These are phyloP conservation scores for Psittacula derbiana DNA, from an alignment of 2,797 vertebrate species.

Conservation along the genomic window DNA sequence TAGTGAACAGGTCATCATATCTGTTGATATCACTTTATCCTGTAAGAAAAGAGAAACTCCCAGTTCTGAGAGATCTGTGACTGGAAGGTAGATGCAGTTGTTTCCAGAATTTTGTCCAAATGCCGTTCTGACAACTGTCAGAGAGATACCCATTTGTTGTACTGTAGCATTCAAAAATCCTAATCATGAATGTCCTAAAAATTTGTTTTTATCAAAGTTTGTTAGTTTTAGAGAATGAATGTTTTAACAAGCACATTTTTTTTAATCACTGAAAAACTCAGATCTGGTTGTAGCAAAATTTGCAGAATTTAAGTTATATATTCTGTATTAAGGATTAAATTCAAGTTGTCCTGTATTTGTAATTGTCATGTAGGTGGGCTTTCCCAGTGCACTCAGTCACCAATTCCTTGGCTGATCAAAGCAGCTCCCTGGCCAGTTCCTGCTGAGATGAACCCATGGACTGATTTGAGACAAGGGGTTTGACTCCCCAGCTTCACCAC, in stretches of 20 bases:
- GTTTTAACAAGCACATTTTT: not conserved
- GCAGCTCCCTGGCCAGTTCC: not conserved
- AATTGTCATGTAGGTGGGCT: not conserved
- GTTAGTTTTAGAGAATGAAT: not conserved
- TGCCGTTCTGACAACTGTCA: not conserved
- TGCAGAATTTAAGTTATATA: not conserved
- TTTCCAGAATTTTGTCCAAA: not conserved
- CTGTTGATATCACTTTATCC: not conserved
- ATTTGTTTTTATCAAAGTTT: not conserved
- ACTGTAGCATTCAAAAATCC: not conserved
- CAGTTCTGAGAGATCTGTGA: not conserved
- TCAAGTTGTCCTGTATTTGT: not conserved
- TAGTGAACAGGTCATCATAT: not conserved
- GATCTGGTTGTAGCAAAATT: not conserved
- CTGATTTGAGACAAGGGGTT: not conserved
- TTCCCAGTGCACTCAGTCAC: not conserved
- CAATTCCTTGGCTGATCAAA: not conserved
- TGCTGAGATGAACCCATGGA: not conserved
- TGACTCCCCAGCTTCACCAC: not conserved
- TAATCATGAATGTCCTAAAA: not conserved
- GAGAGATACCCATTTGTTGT: not conserved
- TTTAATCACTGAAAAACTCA: not conserved
- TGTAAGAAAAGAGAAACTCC: not conserved
- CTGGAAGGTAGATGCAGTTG: not conserved
- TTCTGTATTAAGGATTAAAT: not conserved